Percentiles rank a stretch among this genome's conserved stretches.
These are phyloP conservation scores for Sanderia malayensis DNA, from an alignment of 30 jellyfish, hydroid and myxozoan genomes.

Conservation along the genomic window DNA sequence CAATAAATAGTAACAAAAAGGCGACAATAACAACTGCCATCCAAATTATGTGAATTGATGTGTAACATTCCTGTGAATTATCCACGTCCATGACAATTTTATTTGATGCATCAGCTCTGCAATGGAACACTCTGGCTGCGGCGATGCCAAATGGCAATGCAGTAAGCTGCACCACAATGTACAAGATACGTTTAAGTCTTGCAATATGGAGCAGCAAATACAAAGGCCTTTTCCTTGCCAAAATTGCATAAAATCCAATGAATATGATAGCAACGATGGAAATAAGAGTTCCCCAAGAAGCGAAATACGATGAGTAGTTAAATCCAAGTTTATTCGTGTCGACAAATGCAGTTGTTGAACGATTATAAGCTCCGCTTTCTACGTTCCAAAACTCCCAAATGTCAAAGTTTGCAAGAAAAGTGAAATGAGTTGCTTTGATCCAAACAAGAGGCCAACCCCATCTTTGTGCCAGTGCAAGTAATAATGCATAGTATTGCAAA, in stretches of 20 bases:
- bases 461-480: conserved; percentile 81
- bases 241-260: conserved; percentile 37
- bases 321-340: conserved; percentile 67
- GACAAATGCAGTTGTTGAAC: conserved; percentile 77
- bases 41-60: conserved; percentile 57
- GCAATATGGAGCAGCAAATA: conserved; percentile 80
- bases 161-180: conserved; percentile 58
- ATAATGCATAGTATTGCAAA: conserved; percentile 76
- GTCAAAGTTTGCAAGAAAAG: conserved; percentile 75
- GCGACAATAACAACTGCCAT: conserved; percentile 58
- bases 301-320: conserved; percentile 69
- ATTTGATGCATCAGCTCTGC: conserved; percentile 47
- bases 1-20: conserved; percentile 45
- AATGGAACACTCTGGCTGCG: conserved; percentile 86
- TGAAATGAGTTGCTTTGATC: conserved; percentile 72
- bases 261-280: conserved; percentile 52
- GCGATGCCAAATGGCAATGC: conserved; percentile 92
- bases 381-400: conserved; percentile 91
- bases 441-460: conserved; percentile 97
- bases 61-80: conserved; percentile 59
- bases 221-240: conserved; percentile 78
- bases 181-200: conserved; percentile 72
- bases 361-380: conserved; percentile 79
- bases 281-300: conserved; percentile 75
- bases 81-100: conserved; percentile 80